Percentiles rank a stretch among this genome's conserved stretches.
Evolutionary conservation across 2,888 invertebrate species (phyloP).

Genomic region (Trachelus tabidus): DNA sequence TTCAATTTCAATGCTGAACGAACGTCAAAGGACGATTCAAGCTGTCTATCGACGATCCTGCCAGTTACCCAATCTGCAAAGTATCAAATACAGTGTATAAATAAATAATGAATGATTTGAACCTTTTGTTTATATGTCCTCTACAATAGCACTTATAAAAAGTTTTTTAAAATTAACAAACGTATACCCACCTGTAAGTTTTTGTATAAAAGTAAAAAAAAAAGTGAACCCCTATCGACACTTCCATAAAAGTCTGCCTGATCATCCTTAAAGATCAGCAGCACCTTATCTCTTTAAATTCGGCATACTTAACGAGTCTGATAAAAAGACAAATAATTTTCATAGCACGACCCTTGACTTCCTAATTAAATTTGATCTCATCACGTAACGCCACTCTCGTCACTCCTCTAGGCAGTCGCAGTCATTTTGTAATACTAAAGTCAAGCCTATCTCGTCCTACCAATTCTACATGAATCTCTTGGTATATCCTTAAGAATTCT

Average conservation of each 20-base stretch:
- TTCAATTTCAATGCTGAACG: background rate
- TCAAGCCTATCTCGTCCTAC: background rate
- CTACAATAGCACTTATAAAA: background rate
- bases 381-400: background rate
- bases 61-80: too few relatives aligned
- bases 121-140: fast-evolving
- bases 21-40: background rate
- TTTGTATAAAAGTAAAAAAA: background rate
- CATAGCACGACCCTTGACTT: background rate
- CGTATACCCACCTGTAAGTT: background rate
- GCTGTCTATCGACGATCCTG: background rate
- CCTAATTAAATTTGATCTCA: background rate
- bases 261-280: too few relatives aligned
- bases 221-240: background rate
- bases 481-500: background rate
- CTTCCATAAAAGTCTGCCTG: background rate
- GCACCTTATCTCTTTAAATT: background rate
- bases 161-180: background rate
- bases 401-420: background rate
- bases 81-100: background rate
- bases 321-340: background rate
- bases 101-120: background rate
- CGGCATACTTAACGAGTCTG: background rate
- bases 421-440: background rate
- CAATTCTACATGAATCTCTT: background rate